Percentiles rank a stretch among this genome's conserved stretches.
Evolutionary conservation across 92 coral and sea anemone genomes (phyloP).

Genomic region (Actinernus sp.): DNA sequence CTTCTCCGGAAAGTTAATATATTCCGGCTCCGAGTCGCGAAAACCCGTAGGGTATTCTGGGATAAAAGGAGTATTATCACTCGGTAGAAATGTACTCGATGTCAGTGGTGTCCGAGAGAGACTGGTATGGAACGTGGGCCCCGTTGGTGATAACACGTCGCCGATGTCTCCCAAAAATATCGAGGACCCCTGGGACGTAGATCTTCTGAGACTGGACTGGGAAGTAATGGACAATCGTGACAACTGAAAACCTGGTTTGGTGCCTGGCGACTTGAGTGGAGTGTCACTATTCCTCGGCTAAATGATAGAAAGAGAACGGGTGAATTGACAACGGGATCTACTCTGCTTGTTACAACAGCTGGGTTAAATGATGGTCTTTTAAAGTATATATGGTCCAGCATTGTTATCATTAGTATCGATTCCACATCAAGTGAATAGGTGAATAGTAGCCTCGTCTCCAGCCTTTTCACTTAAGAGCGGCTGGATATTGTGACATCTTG

Average conservation of each 20-base stretch:
- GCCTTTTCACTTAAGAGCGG: too few relatives aligned
- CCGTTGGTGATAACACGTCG: conserved; percentile 40
- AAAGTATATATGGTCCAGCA: too few relatives aligned
- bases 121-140: conserved; percentile 49
- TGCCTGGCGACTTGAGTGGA: conserved; percentile 89
- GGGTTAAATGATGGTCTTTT: too few relatives aligned
- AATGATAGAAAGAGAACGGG: too few relatives aligned
- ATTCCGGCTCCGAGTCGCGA: conserved; percentile 82
- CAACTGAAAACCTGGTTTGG: conserved; percentile 55
- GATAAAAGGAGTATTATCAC: conserved; percentile 59
- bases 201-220: conserved; percentile 55
- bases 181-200: conserved; percentile 64
- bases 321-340: too few relatives aligned
- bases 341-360: too few relatives aligned
- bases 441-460: too few relatives aligned
- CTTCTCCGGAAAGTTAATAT: conserved; percentile 82
- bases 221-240: conserved; percentile 77
- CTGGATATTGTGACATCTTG: too few relatives aligned
- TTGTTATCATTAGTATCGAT: too few relatives aligned
- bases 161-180: conserved; percentile 45
- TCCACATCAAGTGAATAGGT: too few relatives aligned
- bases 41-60: conserved; percentile 66
- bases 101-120: conserved; percentile 66
- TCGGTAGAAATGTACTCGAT: conserved; percentile 51
- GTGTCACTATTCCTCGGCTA: conserved; percentile 89